Percentiles rank a stretch among this genome's conserved stretches.
phyloP scores from a whole-genome alignment of 2,888 invertebrate species.

The Catocala nupta region DNA sequence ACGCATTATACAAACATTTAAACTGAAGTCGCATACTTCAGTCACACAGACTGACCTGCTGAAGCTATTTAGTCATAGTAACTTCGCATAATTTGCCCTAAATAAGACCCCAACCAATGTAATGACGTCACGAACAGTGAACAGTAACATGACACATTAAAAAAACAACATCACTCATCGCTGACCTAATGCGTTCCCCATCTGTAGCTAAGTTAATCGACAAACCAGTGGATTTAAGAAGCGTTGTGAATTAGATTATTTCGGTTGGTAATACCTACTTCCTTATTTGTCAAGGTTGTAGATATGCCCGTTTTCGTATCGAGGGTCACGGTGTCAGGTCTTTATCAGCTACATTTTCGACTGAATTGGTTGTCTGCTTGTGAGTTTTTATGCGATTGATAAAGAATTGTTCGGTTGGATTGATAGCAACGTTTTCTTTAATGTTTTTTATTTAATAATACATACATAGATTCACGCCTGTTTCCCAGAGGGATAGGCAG shows the following conservation, averaged over 20 bases:
- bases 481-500: too few species aligned
- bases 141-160: constrained; percentile 15
- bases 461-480: too few species aligned
- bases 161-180: constrained; percentile 15
- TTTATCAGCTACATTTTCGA: constrained; percentile 30
- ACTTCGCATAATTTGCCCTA: constrained; percentile 2
- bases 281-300: constrained; percentile 45
- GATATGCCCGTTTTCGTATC: constrained; percentile 41
- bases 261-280: constrained; percentile 32
- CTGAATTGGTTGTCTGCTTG: constrained; percentile 41
- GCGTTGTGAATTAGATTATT: constrained; percentile 33
- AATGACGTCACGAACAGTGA: background rate
- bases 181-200: constrained; percentile 13
- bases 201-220: constrained; percentile 17
- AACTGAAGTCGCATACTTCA: too few species aligned
- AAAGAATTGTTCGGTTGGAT: background rate
- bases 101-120: background rate
- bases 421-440: background rate
- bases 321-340: constrained; percentile 42
- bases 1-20: too few species aligned
- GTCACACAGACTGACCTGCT: too few species aligned
- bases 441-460: too few species aligned
- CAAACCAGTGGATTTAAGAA: constrained; percentile 27
- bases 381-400: constrained; percentile 17
- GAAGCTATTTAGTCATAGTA: too few species aligned